Conservation (phyloP, 2,113 vertebrate genomes). For the Gobio gobio region DNA sequence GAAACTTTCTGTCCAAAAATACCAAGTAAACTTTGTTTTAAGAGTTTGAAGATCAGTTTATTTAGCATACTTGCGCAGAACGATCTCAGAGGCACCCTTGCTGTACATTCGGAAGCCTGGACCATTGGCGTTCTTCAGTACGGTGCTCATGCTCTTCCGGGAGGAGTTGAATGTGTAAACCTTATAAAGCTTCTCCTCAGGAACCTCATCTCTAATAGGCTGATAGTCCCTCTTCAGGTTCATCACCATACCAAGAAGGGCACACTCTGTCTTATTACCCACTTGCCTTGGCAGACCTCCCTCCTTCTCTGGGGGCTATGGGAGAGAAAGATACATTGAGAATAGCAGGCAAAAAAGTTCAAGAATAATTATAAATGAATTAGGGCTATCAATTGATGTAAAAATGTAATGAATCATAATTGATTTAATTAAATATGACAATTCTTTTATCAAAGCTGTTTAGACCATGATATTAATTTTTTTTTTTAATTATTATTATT, state of each 20-base stretch:
- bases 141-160: constrained; percentile 97
- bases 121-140: constrained; percentile 80
- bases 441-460: neutral
- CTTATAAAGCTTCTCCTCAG: constrained; percentile 93
- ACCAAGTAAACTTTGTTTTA: neutral
- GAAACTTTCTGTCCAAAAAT: neutral
- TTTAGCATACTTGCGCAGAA: constrained; percentile 87
- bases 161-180: constrained; percentile 98
- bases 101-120: constrained; percentile 93
- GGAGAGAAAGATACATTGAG: neutral
- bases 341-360: neutral
- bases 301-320: constrained; percentile 92
- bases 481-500: too few relatives aligned
- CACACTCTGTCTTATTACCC: constrained; percentile 96
- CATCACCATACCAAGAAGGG: constrained; percentile 89
- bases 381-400: neutral
- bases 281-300: constrained; percentile 93
- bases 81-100: constrained; percentile 96
- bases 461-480: too few relatives aligned
- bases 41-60: too few relatives aligned
- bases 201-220: constrained; percentile 88
- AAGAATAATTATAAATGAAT: neutral
- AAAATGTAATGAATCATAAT: neutral
- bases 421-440: neutral
- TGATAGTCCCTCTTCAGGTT: constrained; percentile 93